Evolutionary conservation across 2,797 vertebrate genomes (phyloP).

Genomic region (Acomys russatus): DNA sequence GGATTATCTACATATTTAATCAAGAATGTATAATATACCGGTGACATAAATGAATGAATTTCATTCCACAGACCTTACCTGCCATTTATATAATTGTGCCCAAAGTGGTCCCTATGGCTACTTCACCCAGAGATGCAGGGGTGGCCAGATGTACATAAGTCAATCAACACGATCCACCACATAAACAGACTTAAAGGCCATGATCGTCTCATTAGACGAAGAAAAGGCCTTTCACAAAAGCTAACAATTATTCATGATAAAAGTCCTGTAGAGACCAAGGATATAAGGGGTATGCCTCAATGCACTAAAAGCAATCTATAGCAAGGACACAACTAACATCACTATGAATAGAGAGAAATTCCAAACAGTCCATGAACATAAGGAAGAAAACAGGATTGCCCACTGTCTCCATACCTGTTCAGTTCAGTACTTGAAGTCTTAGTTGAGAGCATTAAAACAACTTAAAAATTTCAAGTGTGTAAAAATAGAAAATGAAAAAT

Average conservation of each 20-base stretch:
- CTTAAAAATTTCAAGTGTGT: background rate
- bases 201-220: background rate
- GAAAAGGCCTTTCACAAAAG: background rate
- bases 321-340: background rate
- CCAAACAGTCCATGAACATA: too few relatives aligned
- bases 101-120: background rate
- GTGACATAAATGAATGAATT: background rate
- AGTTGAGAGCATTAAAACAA: background rate
- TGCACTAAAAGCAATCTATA: background rate
- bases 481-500: background rate
- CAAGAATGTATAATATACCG: background rate
- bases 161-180: background rate
- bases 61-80: conserved; percentile 19
- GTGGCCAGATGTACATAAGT: background rate
- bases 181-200: background rate
- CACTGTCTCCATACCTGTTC: background rate
- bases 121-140: background rate
- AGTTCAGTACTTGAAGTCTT: background rate
- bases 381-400: too few relatives aligned
- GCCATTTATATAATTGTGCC: background rate
- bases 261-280: background rate
- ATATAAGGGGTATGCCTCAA: background rate
- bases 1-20: conserved; percentile 39
- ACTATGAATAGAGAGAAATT: background rate
- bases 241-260: background rate